Percentiles rank a stretch among this genome's conserved stretches.
These are phyloP conservation scores for Pangasius djambal DNA, from an alignment of 2,797 vertebrate genomes.

Conservation along the genomic window DNA sequence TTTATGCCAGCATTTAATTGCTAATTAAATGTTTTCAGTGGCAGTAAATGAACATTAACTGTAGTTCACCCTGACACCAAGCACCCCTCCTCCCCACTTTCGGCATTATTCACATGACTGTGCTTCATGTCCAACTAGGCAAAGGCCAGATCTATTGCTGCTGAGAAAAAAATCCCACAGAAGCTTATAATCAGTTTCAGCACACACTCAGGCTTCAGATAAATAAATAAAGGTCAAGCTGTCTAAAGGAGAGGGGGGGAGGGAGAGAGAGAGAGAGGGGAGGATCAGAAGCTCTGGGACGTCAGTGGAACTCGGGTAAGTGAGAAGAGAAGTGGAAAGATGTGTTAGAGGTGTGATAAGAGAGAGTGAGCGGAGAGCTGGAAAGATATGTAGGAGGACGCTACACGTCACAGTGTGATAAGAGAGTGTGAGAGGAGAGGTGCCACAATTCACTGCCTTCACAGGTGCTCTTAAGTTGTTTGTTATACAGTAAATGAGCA, in stretches of 20 bases:
- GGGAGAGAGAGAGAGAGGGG: neutral
- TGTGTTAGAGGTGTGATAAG: slow-evolving; percentile 1
- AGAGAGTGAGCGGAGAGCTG: neutral
- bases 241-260: neutral
- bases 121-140: neutral
- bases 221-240: slow-evolving; percentile 38
- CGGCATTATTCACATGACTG: neutral
- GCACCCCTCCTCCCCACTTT: too few relatives aligned
- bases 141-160: neutral
- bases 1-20: neutral
- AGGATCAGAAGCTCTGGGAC: neutral
- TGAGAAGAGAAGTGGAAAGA: neutral
- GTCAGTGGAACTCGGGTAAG: neutral
- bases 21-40: neutral
- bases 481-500: neutral
- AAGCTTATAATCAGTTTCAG: slow-evolving; percentile 5
- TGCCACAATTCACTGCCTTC: neutral
- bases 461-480: neutral
- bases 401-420: neutral
- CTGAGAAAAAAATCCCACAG: neutral
- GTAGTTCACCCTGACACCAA: neutral
- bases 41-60: neutral
- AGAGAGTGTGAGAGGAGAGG: neutral
- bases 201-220: neutral
- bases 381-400: neutral